A percentile compares a stretch with the other conserved stretches of the same genome.
Evolutionary conservation across 2,113 vertebrate genomes (phyloP).

Genomic region (Pachycephala philippinensis): DNA sequence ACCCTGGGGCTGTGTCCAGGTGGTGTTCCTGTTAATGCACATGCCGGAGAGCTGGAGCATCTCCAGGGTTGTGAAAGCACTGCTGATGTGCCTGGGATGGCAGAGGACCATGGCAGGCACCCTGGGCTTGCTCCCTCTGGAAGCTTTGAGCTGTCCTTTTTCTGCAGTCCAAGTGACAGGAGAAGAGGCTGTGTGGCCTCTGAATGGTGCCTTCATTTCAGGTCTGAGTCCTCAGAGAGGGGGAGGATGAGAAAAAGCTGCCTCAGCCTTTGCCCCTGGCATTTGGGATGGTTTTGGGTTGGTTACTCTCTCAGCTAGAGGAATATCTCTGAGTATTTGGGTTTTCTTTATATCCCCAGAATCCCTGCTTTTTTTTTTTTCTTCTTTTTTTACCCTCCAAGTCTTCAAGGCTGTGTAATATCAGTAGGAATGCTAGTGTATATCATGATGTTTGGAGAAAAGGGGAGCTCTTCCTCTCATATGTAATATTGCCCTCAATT

Average conservation of each 20-base stretch:
- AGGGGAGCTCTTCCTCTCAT: not conserved
- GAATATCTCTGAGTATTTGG: not conserved
- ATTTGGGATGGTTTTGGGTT: not conserved
- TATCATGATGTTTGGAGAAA: not conserved
- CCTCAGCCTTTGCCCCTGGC: not conserved
- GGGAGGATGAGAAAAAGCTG: not conserved
- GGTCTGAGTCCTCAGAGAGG: not conserved
- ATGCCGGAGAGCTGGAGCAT: rapidly evolving
- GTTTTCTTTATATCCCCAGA: not conserved
- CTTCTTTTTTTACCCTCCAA: rapidly evolving
- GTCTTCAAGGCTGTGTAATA: not conserved
- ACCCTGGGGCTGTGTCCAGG: not conserved
- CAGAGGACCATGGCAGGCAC: rapidly evolving
- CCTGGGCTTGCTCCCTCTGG: not conserved
- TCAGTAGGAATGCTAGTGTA: not conserved
- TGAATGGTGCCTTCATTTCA: not conserved
- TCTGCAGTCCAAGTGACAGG: not conserved
- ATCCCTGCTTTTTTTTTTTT: not conserved
- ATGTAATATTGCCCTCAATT: not conserved
- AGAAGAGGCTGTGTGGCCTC: not conserved
- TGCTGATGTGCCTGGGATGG: not conserved
- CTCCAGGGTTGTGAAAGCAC: not conserved
- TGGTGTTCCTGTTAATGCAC: not conserved
- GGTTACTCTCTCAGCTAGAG: not conserved
- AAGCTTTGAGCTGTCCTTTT: not conserved